These are phyloP conservation scores for Discoglossus pictus DNA, from an alignment of 2,797 vertebrate genomes.

Conservation along the genomic window DNA sequence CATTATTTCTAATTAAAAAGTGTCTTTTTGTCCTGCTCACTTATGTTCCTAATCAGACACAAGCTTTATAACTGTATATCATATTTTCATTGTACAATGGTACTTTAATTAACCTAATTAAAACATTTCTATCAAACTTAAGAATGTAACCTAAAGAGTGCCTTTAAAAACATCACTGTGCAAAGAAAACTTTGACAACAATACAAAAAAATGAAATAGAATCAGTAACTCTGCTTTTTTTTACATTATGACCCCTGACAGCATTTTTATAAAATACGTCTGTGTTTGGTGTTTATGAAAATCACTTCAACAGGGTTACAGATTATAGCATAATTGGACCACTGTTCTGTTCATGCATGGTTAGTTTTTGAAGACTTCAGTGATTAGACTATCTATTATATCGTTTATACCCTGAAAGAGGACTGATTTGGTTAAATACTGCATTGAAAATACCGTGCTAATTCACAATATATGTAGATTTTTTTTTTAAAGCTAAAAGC, in stretches of 20 bases:
- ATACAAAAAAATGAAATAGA: no score
- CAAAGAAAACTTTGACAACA: no score
- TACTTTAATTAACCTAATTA: no score
- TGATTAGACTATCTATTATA: slow-evolving; percentile 5
- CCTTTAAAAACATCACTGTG: no score
- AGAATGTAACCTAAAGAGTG: no score
- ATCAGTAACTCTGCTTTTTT: neutral
- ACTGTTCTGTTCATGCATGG: neutral
- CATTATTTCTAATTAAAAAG: no score
- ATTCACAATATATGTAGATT: neutral
- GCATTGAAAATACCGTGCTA: neutral
- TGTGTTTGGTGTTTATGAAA: neutral
- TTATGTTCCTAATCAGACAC: no score
- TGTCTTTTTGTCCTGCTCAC: no score
- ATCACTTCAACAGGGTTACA: neutral
- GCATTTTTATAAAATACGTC: neutral
- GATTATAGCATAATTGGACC: slow-evolving; percentile 14
- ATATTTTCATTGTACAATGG: no score
- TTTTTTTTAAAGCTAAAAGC: neutral
- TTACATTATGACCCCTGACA: neutral
- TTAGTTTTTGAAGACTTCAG: neutral
- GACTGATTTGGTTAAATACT: slow-evolving; percentile 4
- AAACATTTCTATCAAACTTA: no score
- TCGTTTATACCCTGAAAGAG: neutral
- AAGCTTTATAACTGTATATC: no score